Base-by-base conservation (phyloP, 2,113 vertebrate species). In the Passer domesticus region DNA sequence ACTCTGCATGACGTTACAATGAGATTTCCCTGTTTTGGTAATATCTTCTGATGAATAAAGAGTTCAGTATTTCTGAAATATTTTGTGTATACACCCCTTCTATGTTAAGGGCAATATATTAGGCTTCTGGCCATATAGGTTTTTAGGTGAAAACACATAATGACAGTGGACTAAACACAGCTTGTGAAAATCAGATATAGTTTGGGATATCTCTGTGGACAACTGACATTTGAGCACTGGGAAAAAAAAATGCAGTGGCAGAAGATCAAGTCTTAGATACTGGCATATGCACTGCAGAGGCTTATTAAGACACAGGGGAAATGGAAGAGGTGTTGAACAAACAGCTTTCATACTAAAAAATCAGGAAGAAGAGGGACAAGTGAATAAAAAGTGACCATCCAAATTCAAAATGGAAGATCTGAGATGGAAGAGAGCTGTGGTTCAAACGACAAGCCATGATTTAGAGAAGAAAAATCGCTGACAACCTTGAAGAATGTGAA, bases 71-170 rank as follows among this genome's bases (percentile, higher is more conserved):
- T 72, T 92, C 33, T 87, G 62, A 76, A 84, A 79, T 6, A 35
- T 3, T 50, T 74, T 56, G 24, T 78, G 22, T 56, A 27, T 56
- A 41, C 24, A 11, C 24, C 70, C 15, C 8, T 76, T 49, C n/a
- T 76, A 1, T 31, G 82, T 60, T 49, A 80, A 79, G 23, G n/a
- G 49, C 10, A 49, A 15, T 31, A 56, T 15, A 47, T 19, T 52
- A 27, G 6, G 23, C 25, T 78, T 24, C 15, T 55, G 33, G 7
- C 28, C 25, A 24, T 27, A 59, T 5, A 3, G 2, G 3, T 0
- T 17, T 69, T 62, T n/a, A 55, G 30, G 33, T 64, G 47, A 44
- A 92, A 67, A 82, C 15, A 82, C 15, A 9, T 60, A 64, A 28
- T 2, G 9, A 43, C 2, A 10, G 35, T 41, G 15, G 49, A n/a